Evolutionary conservation across 2,888 invertebrate genomes (phyloP).

Genomic region (Eubasilissa splendida): DNA sequence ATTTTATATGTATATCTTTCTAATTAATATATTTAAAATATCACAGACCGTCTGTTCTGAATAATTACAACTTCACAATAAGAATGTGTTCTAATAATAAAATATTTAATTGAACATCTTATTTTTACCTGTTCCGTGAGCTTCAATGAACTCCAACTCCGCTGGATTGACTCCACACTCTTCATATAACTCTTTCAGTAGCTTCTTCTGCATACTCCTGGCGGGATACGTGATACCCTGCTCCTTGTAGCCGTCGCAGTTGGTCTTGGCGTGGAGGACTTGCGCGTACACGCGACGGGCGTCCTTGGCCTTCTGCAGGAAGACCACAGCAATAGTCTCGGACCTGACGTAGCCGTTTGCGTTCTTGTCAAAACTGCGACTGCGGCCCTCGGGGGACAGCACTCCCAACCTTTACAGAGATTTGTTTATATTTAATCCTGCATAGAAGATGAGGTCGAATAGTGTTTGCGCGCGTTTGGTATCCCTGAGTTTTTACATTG

Average conservation of each 20-base stretch:
- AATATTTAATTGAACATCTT: too few species aligned
- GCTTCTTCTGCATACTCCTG: slow-evolving; percentile 75
- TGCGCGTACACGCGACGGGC: slow-evolving; percentile 80
- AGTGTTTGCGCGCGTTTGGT: too few species aligned
- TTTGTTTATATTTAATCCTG: slow-evolving; percentile 66
- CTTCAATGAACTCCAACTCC: slow-evolving; percentile 85
- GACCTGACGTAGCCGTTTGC: slow-evolving; percentile 88
- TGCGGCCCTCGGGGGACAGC: slow-evolving; percentile 87
- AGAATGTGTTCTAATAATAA: too few species aligned
- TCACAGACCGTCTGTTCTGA: too few species aligned
- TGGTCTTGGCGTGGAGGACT: slow-evolving; percentile 84
- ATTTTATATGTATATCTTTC: too few species aligned
- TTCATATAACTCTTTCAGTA: slow-evolving; percentile 77
- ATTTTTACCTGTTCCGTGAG: slow-evolving; percentile 83
- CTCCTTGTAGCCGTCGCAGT: slow-evolving; percentile 84
- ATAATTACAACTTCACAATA: too few species aligned
- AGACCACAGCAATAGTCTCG: slow-evolving; percentile 81
- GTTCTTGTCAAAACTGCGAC: slow-evolving; percentile 91
- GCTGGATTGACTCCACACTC: slow-evolving; percentile 81
- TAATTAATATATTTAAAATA: too few species aligned
- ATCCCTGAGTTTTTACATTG: too few species aligned
- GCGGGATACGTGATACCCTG: slow-evolving; percentile 81
- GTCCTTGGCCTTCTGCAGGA: slow-evolving; percentile 82
- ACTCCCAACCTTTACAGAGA: slow-evolving; percentile 75
- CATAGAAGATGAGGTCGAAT: slow-evolving; percentile 54